These are phyloP conservation scores for Caloenas nicobarica DNA, from an alignment of 2,113 vertebrate genomes.

Conservation along the genomic window DNA sequence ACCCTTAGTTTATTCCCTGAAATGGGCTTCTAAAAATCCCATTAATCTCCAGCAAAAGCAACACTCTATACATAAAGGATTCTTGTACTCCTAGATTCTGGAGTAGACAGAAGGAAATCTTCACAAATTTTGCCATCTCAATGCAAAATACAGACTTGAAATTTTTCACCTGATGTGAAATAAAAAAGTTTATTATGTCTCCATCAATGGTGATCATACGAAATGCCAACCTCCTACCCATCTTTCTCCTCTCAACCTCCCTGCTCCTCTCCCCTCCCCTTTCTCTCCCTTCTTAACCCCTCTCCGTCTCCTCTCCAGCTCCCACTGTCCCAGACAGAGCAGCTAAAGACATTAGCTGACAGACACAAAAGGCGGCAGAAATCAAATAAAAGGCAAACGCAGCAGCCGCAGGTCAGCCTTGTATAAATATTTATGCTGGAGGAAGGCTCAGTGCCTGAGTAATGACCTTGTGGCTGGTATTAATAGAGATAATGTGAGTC, in stretches of 20 bases:
- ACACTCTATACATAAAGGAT: neutral
- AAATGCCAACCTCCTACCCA: neutral
- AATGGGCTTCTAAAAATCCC: neutral
- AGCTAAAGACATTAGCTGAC: conserved; percentile 77
- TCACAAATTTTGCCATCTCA: neutral
- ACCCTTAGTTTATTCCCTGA: neutral
- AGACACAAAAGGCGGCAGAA: conserved; percentile 84
- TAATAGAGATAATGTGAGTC: conserved; percentile 82
- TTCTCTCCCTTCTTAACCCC: neutral
- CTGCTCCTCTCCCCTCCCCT: neutral
- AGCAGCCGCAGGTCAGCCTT: conserved; percentile 79
- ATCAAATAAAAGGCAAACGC: conserved; percentile 83
- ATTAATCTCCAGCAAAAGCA: neutral
- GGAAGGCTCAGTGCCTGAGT: conserved; percentile 80
- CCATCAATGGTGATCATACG: neutral
- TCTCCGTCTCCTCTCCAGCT: conserved; percentile 67
- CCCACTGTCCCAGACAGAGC: conserved; percentile 67
- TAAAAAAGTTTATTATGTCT: neutral
- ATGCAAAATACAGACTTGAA: neutral
- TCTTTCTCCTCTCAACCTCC: neutral
- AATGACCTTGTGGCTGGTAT: conserved; percentile 83
- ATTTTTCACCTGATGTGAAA: neutral
- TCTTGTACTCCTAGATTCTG: neutral
- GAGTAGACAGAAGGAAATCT: neutral
- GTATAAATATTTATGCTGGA: conserved; percentile 85